Conservation (phyloP, 2,797 vertebrate genomes). For the Bradypodion ventrale region DNA sequence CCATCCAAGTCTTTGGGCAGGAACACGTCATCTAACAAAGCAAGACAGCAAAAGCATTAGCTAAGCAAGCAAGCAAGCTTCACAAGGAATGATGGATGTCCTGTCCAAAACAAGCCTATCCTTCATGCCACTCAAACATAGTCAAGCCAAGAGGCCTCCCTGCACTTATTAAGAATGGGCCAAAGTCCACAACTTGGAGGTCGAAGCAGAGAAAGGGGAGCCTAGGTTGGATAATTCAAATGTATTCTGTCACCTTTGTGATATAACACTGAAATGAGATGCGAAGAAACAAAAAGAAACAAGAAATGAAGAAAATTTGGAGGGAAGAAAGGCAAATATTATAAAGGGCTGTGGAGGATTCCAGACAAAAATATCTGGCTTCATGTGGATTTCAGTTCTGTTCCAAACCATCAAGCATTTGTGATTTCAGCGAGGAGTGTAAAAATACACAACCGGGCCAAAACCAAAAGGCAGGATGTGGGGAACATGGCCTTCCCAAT, state of each 20-base stretch:
- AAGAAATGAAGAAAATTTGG: not conserved
- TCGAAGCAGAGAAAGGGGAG: not conserved
- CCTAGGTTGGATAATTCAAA: too few relatives aligned
- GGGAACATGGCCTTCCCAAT: not conserved
- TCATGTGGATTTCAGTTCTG: not conserved
- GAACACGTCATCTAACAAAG: conserved; percentile 93
- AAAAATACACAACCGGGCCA: not conserved
- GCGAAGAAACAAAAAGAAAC: too few relatives aligned
- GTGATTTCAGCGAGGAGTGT: not conserved
- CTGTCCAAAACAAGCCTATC: not conserved
- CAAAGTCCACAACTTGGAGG: not conserved
- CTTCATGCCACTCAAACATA: not conserved
- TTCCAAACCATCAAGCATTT: not conserved
- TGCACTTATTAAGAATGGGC: not conserved
- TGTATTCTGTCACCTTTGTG: not conserved
- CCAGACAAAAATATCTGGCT: not conserved
- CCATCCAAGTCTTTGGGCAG: conserved; percentile 96
- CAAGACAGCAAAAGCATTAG: conserved; percentile 37
- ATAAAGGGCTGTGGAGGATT: not conserved
- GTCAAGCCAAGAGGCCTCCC: not conserved
- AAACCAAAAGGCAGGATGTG: not conserved
- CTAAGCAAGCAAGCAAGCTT: not conserved
- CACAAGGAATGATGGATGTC: not conserved
- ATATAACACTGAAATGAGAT: not conserved
- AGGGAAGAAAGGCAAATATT: not conserved